Base-by-base conservation (phyloP, 2,113 vertebrate genomes). In the Phrynosoma platyrhinos region DNA sequence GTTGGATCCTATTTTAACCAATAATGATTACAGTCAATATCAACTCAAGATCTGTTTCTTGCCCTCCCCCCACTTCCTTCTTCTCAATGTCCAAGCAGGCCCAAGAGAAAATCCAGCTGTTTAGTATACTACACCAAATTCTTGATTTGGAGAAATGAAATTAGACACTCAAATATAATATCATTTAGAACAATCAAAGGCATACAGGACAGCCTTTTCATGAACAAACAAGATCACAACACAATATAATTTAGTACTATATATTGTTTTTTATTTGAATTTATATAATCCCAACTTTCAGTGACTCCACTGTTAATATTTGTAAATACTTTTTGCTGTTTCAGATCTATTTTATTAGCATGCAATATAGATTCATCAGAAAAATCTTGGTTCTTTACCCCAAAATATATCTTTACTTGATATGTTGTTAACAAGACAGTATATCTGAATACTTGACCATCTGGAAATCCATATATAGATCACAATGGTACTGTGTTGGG, bases 401-500 rank as follows among this genome's bases (percentile, higher is more conserved):
- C 40, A 90, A 66, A 47, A 82, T 53, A 40, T 42, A 87, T 1
- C 3, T 92, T 75, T 77, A 52, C 87, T 62, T 55, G 9, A 5
- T 84, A 13, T 9, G 27, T 75, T 84, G 5, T 84, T 84, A 62
- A 20, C 52, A 75, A 86, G 23, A n/a, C 14, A 75, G 1, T 21
- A 20, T 27, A 66, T 25, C 66, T 78, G 40, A 80, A 79, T 64
- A 58, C 25, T 71, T 84, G 14, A 25, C 42, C 79, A 77, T 69
- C 87, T 82, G 58, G 1, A n/a, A 64, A 83, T 91, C 76, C 88
- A 85, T 72, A 90, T 91, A 86, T 75, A 95, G 6, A 69, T 84
- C 32, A 47, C 84, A 94, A 82, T 90, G 36, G 30, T 86, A 66
- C 85, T 94, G 9, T 81, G 55, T 75, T 53, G 80, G 10, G 16